Evolutionary conservation across 2,113 vertebrate species (phyloP).

Genomic region (Pogonocichla stellata): DNA sequence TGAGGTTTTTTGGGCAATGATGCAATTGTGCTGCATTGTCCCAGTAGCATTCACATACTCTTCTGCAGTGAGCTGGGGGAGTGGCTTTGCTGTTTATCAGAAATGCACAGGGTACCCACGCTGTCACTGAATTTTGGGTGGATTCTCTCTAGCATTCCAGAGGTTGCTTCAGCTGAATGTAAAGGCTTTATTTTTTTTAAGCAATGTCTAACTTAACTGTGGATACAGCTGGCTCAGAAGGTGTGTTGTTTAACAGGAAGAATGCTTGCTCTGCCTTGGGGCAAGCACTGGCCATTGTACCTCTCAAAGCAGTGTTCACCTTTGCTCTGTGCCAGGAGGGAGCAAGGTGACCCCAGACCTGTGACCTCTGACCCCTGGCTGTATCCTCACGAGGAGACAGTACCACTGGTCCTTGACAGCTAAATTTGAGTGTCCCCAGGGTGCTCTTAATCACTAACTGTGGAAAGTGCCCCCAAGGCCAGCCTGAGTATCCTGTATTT

Average conservation of each 20-base stretch:
- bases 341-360: neutral
- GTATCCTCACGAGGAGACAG: neutral
- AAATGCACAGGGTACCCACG: neutral
- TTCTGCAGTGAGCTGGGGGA: constrained; percentile 41
- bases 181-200: neutral
- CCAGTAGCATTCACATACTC: constrained; percentile 22
- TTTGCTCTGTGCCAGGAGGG: neutral
- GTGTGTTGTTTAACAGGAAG: neutral
- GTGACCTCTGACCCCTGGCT: neutral
- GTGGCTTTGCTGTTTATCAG: constrained; percentile 44
- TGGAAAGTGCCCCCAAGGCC: neutral
- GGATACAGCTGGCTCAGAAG: neutral
- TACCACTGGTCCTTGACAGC: neutral
- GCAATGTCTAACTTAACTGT: neutral
- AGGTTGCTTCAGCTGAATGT: neutral
- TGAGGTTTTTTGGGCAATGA: constrained; percentile 55
- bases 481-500: neutral
- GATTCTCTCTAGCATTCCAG: neutral
- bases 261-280: neutral
- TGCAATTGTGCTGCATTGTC: constrained; percentile 57
- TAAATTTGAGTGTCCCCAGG: neutral
- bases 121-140: neutral
- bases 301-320: neutral
- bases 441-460: neutral
- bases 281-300: neutral